Conservation (phyloP, 2,113 vertebrate species). For the Notothenia coriiceps region DNA sequence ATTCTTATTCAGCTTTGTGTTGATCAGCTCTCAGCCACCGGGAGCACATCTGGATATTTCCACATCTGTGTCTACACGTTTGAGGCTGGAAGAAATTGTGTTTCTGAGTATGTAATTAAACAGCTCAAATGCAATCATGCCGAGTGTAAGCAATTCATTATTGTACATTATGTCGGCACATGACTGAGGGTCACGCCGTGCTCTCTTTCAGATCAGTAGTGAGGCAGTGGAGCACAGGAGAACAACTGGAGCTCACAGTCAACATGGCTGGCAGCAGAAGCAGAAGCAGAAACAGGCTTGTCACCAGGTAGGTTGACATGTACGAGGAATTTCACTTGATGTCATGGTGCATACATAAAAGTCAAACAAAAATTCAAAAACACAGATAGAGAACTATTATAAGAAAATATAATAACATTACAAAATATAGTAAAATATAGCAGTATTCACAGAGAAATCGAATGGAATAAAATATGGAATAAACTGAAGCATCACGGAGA, state of each 20-base stretch:
- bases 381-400: too few species aligned
- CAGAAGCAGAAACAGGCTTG: background rate
- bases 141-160: conserved; percentile 40
- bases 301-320: too few species aligned
- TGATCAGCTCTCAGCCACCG: conserved; percentile 9
- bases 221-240: conserved; percentile 47
- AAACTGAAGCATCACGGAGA: conserved; percentile 16
- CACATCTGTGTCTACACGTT: conserved; percentile 55
- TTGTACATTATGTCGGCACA: conserved; percentile 36
- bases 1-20: conserved; percentile 22
- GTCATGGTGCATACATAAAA: too few species aligned
- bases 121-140: conserved; percentile 51
- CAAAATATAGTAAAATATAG: too few species aligned
- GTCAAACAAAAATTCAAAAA: too few species aligned
- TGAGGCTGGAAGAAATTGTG: conserved; percentile 40
- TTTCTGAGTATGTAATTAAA: conserved; percentile 54
- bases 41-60: conserved; percentile 43
- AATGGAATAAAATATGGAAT: too few species aligned
- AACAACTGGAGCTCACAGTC: conserved; percentile 55
- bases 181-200: conserved; percentile 45
- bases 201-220: conserved; percentile 47
- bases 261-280: conserved; percentile 35
- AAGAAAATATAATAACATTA: too few species aligned
- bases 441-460: too few species aligned
- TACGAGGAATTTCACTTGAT: too few species aligned